A percentile compares a stretch with the other conserved stretches of the same genome.
These are phyloP conservation scores for Numenius phaeopus DNA, from an alignment of 2,797 vertebrate species.

Conservation along the genomic window DNA sequence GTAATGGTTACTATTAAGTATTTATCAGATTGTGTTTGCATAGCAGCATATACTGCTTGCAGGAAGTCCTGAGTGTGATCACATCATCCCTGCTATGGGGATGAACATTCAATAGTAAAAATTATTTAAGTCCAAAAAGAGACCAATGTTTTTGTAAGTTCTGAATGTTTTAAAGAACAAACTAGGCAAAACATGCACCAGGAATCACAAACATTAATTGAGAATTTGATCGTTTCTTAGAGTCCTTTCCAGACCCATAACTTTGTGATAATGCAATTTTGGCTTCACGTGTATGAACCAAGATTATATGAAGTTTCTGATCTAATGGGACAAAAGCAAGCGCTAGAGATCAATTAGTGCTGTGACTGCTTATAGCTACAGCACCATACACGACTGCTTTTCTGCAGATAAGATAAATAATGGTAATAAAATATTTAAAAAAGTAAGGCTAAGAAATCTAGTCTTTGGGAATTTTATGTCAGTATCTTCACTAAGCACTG, in stretches of 20 bases:
- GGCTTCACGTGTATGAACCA: neutral
- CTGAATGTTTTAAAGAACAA: neutral
- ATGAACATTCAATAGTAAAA: neutral
- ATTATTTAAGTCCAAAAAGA: neutral
- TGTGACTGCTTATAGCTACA: neutral
- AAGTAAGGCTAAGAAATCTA: neutral
- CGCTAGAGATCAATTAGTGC: neutral
- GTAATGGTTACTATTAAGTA: neutral
- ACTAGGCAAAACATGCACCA: neutral
- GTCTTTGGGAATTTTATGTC: neutral
- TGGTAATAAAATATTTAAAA: neutral
- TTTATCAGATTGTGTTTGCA: neutral
- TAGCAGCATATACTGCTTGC: accelerated
- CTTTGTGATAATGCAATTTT: neutral
- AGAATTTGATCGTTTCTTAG: neutral
- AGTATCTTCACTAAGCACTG: neutral
- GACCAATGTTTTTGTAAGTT: neutral
- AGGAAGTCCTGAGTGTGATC: neutral
- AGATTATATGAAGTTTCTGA: neutral
- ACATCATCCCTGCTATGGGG: neutral
- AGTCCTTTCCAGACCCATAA: neutral
- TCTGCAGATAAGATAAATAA: neutral
- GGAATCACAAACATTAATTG: neutral
- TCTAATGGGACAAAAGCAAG: neutral
- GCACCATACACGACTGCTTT: neutral